phyloP scores from a whole-genome alignment of 2,888 invertebrate genomes.

The Scaptomyza flava region DNA sequence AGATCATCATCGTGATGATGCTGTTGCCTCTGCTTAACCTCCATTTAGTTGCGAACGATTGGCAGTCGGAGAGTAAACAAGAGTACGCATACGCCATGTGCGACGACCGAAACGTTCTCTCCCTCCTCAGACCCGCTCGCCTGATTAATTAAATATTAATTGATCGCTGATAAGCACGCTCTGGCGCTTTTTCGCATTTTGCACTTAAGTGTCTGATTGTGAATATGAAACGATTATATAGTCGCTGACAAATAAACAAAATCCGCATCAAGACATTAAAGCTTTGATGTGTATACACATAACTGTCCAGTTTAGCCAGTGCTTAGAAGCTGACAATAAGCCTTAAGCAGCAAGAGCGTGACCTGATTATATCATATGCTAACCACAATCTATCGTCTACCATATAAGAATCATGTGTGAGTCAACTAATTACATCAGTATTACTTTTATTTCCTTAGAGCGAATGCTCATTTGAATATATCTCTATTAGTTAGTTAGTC shows the following conservation, averaged over 20 bases:
- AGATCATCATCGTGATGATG: slow-evolving; percentile 16
- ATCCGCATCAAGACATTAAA: slow-evolving; percentile 10
- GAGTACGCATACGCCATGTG: slow-evolving; percentile 63
- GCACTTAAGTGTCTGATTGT: slow-evolving; percentile 37
- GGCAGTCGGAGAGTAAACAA: slow-evolving; percentile 40
- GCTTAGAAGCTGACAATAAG: not conserved
- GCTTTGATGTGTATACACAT: not conserved
- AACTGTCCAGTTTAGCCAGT: not conserved
- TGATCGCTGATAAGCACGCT: slow-evolving; percentile 74
- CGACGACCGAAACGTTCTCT: slow-evolving; percentile 6
- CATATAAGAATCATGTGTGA: not conserved
- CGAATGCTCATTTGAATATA: not conserved
- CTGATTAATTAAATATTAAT: slow-evolving; percentile 82
- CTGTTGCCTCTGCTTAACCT: slow-evolving; percentile 51
- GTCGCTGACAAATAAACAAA: slow-evolving; percentile 1
- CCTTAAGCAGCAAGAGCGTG: slow-evolving; percentile 1
- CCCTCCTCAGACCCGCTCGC: slow-evolving; percentile 29
- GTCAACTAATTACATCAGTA: not conserved
- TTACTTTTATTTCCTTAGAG: not conserved
- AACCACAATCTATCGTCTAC: slow-evolving; percentile 2
- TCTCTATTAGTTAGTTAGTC: not conserved
- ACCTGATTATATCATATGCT: slow-evolving; percentile 11
- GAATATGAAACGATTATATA: slow-evolving; percentile 30
- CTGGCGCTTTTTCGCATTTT: slow-evolving; percentile 46
- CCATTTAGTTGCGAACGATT: slow-evolving; percentile 23